Percentiles rank a stretch among this genome's conserved stretches.
phyloP scores from a whole-genome alignment of 2,888 invertebrate genomes.

The Brachynemurus nebulosus region DNA sequence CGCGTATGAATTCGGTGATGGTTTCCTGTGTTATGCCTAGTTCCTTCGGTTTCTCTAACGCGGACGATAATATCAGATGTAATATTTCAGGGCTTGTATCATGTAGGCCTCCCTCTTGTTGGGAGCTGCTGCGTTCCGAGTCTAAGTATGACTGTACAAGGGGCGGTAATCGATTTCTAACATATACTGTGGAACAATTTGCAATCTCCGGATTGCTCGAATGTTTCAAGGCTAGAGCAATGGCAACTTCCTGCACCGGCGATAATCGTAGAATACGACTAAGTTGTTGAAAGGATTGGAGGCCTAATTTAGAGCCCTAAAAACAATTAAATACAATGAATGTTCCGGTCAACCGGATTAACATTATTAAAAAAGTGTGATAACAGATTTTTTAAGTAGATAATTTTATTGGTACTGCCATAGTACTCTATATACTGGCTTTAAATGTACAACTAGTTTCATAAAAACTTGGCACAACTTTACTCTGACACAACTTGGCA shows the following conservation, averaged over 20 bases:
- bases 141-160: conserved; percentile 78
- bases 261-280: conserved; percentile 76
- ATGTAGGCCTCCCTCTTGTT: conserved; percentile 72
- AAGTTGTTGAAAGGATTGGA: conserved; percentile 69
- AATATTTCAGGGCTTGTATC: conserved; percentile 83
- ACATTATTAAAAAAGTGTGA: no score
- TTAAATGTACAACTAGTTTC: no score
- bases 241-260: conserved; percentile 81
- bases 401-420: no score
- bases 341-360: no score
- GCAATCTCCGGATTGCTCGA: conserved; percentile 66
- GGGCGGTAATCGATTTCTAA: conserved; percentile 70
- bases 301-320: conserved; percentile 64
- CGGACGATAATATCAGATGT: conserved; percentile 59
- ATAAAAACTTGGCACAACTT: no score
- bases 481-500: no score
- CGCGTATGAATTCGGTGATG: conserved; percentile 66
- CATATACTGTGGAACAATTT: conserved; percentile 58
- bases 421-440: no score
- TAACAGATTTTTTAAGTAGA: no score
- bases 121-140: conserved; percentile 56
- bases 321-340: no score
- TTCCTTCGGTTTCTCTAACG: conserved; percentile 43
- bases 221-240: conserved; percentile 72
- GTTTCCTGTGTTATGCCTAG: conserved; percentile 55